Base-by-base conservation (phyloP, 2,888 invertebrate genomes). In the Drosophila hamatofila region DNA sequence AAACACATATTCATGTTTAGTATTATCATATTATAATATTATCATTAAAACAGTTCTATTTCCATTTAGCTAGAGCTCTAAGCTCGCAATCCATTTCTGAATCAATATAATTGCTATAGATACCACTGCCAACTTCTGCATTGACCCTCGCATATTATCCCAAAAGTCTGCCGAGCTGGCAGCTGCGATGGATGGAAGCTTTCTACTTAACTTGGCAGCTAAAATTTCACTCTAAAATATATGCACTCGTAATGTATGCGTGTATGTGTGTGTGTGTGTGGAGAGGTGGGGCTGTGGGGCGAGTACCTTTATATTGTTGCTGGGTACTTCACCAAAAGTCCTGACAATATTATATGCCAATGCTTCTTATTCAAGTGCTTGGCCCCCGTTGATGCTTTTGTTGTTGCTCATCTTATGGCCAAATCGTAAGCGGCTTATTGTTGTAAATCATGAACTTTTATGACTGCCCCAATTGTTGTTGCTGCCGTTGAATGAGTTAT, bases 181-280 rank as follows among this genome's bases (percentile, higher is more conserved):
- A 63, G n/a, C 27, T 37, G 48, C 46, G 33, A 21, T 8, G 35
- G 33, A 46, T 56, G 51, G 37, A 18, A 30, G 56, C 60, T 67
- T 67, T 42, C 59, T 57, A 59, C 48, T 66, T 55, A 48, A 35
- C 39, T 63, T 66, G 65, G 37, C 71, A 68, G 69, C 69, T 78
- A 55, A 68, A 85, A 66, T 76, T 69, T 72, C 65, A 61, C 64
- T 75, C 62, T 78, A 84, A 84, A 75, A 70, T 78, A 70, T 78
- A 74, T 75, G 79, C 66, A 82, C 41, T 67, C 39, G 25, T 25
- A 54, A 49, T 60, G 35, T 51, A 25, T 27, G 21, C 25, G 11
- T 18, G 16, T 37, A 44, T 25, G 59, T 57, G 49, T n/a, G 39
- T 25, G 39, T 21, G 51, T 14, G 21, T 5, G 12, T 21, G 18